Percentiles rank a stretch among this genome's conserved stretches.
These are phyloP conservation scores for Drosophila fuyamai DNA, from an alignment of 1,140 invertebrate species.

Conservation along the genomic window DNA sequence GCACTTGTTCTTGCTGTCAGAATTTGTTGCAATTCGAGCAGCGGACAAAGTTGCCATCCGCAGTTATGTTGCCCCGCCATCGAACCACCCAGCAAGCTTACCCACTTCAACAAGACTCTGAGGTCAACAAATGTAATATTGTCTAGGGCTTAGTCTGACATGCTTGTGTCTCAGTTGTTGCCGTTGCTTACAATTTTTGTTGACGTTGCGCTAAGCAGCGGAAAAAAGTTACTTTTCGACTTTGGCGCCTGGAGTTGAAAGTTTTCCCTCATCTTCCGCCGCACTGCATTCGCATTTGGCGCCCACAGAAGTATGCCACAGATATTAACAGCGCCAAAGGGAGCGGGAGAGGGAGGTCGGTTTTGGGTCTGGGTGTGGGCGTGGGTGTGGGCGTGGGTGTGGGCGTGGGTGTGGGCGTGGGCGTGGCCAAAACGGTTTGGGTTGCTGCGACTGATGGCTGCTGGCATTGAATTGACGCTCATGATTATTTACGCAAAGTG, in stretches of 20 bases:
- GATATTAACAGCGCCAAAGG: conserved; percentile 11
- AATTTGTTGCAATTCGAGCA: conserved; percentile 51
- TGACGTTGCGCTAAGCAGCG: conserved; percentile 56
- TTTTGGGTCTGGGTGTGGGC: neutral
- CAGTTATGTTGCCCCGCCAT: neutral
- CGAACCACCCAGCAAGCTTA: neutral
- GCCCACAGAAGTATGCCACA: conserved; percentile 44
- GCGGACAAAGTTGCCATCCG: conserved; percentile 44
- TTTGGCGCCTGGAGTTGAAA: conserved; percentile 57
- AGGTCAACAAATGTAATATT: conserved; percentile 65
- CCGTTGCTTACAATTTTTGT: conserved; percentile 51
- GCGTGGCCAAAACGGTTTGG: neutral
- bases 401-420: too few species aligned
- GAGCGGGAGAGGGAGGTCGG: neutral
- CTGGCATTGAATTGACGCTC: conserved; percentile 58
- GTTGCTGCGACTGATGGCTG: conserved; percentile 35
- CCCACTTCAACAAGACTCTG: conserved; percentile 33
- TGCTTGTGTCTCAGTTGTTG: conserved; percentile 15
- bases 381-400: neutral
- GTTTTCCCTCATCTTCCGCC: conserved; percentile 48
- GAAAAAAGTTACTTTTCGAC: conserved; percentile 62
- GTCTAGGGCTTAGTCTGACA: conserved; percentile 52
- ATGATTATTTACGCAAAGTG: conserved; percentile 63
- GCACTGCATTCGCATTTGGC: conserved; percentile 41
- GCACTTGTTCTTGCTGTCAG: conserved; percentile 26